Evolutionary conservation across 2,888 invertebrate genomes (phyloP).

Genomic region (Argynnis bischoffii): DNA sequence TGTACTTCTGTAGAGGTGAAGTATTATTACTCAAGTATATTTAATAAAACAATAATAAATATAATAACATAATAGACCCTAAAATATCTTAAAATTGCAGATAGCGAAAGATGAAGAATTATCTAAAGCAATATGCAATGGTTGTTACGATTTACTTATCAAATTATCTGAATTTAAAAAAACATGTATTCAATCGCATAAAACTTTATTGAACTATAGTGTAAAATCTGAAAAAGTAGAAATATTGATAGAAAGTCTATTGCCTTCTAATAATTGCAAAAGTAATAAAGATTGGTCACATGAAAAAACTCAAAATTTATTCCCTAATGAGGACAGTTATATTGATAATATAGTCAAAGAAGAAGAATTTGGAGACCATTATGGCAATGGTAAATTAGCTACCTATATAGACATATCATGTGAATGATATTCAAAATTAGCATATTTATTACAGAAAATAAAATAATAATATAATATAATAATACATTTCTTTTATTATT

Average conservation of each 20-base stretch:
- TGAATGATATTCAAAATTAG: not conserved
- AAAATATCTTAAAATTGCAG: constrained; percentile 47
- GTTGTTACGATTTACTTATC: constrained; percentile 59
- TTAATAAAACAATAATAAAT: not conserved
- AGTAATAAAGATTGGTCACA: constrained; percentile 4
- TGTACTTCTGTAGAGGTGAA: constrained; percentile 72
- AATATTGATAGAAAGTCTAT: constrained; percentile 31
- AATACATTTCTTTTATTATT: too few relatives aligned
- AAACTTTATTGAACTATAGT: constrained; percentile 47
- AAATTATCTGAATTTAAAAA: constrained; percentile 67
- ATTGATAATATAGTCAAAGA: constrained; percentile 14
- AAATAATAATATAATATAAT: too few relatives aligned
- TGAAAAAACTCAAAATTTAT: not conserved
- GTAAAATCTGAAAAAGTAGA: constrained; percentile 21
- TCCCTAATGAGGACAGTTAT: not conserved
- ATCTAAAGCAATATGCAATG: constrained; percentile 64
- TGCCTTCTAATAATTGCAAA: not conserved
- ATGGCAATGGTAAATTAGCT: constrained; percentile 20
- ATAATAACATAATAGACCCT: not conserved
- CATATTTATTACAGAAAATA: not conserved
- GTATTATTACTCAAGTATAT: not conserved
- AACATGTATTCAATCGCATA: constrained; percentile 65
- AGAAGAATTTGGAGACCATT: constrained; percentile 16
- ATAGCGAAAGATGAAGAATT: constrained; percentile 57
- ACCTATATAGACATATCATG: not conserved